Conservation (phyloP, 2,113 vertebrate species). For the Menidia beryllina region DNA sequence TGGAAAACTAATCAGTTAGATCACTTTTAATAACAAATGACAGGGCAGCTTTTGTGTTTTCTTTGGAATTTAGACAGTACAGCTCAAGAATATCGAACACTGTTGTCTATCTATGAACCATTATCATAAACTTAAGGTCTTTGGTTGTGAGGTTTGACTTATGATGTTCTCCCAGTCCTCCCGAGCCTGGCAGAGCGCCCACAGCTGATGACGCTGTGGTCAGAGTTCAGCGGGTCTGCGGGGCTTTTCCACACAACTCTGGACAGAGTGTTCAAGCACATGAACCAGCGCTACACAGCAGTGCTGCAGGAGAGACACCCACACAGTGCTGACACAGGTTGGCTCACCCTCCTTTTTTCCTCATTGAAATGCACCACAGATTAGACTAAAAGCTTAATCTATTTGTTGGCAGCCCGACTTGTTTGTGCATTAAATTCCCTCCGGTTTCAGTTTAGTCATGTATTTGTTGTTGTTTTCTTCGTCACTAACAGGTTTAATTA, state of each 20-base stretch:
- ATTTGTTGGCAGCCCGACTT: background rate
- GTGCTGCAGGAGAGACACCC: constrained; percentile 86
- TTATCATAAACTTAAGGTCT: background rate
- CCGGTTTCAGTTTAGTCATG: constrained; percentile 6
- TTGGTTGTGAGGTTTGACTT: constrained; percentile 13
- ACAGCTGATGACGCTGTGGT: constrained; percentile 90
- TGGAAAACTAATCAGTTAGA: too few species aligned
- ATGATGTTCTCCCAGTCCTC: constrained; percentile 80
- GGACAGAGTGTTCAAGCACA: constrained; percentile 87
- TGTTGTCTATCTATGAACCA: background rate
- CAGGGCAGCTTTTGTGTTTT: too few species aligned
- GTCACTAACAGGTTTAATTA: background rate
- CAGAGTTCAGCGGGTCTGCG: constrained; percentile 86
- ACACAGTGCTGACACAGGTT: constrained; percentile 88
- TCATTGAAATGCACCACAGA: constrained; percentile 7
- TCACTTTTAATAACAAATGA: too few species aligned
- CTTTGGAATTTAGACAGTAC: too few species aligned
- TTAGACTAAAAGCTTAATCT: background rate
- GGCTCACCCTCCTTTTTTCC: background rate
- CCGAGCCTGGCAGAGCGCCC: constrained; percentile 88
- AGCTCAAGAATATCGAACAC: background rate
- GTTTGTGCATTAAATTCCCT: background rate
- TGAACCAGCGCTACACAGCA: constrained; percentile 84
- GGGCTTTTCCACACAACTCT: constrained; percentile 91
- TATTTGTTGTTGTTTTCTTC: constrained; percentile 8